A percentile compares a stretch with the other conserved stretches of the same genome.
Evolutionary conservation across 1,140 invertebrate genomes (phyloP).

Genomic region (Teleopsis dalmanni): DNA sequence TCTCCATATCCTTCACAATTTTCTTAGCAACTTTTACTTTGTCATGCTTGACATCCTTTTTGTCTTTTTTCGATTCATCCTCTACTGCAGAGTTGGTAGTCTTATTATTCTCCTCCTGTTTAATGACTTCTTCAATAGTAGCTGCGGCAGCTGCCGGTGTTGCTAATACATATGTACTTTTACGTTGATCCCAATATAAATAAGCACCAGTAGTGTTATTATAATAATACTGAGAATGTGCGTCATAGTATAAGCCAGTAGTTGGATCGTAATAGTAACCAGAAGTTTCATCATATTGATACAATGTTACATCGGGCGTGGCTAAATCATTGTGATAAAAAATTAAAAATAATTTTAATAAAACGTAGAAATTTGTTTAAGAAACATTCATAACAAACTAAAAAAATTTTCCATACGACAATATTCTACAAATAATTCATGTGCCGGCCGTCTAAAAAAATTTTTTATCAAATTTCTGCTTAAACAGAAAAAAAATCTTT

Average conservation of each 20-base stretch:
- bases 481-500: no score
- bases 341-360: neutral
- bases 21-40: conserved; percentile 97
- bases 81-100: conserved; percentile 33
- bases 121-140: conserved; percentile 27
- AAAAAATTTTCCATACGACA: no score
- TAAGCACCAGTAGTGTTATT: conserved; percentile 86
- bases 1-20: conserved; percentile 94
- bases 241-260: conserved; percentile 93
- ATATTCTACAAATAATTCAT: no score
- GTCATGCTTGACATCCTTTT: conserved; percentile 50
- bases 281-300: conserved; percentile 90
- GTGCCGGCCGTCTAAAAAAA: no score
- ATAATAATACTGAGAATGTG: conserved; percentile 88
- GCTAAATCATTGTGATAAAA: conserved; percentile 50
- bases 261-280: conserved; percentile 94
- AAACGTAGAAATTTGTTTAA: no score
- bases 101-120: conserved; percentile 23
- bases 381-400: no score
- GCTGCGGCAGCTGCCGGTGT: conserved; percentile 49
- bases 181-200: conserved; percentile 87
- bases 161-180: conserved; percentile 72
- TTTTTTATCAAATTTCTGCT: no score
- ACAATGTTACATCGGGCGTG: conserved; percentile 81
- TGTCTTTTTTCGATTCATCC: conserved; percentile 47